A percentile compares a stretch with the other conserved stretches of the same genome.
These are phyloP conservation scores for Bostrychus sinensis DNA, from an alignment of 2,113 vertebrate genomes.

Conservation along the genomic window DNA sequence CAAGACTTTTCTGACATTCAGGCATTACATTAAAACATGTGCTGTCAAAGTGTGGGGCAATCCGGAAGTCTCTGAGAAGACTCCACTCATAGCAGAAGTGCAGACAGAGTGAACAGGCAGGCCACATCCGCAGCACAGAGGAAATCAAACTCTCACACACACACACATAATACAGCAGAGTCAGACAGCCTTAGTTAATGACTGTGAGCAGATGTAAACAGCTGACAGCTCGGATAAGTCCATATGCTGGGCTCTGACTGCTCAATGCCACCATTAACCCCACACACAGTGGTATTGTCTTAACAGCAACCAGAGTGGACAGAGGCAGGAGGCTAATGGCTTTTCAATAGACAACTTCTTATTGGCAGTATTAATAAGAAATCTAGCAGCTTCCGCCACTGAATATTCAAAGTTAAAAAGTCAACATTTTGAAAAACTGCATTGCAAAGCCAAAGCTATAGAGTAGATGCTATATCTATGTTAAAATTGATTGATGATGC, in stretches of 20 bases:
- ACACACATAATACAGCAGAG: neutral
- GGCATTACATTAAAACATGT: neutral
- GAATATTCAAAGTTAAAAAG: too few species aligned
- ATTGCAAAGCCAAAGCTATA: too few species aligned
- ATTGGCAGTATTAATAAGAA: neutral
- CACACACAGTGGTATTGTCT: conserved; percentile 6
- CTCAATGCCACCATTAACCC: neutral
- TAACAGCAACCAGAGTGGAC: neutral
- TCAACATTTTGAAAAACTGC: too few species aligned
- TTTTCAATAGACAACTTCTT: conserved; percentile 4
- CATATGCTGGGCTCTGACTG: conserved; percentile 26
- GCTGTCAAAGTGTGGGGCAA: conserved; percentile 19
- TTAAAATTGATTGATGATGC: too few species aligned
- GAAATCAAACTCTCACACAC: conserved; percentile 42
- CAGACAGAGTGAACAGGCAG: conserved; percentile 33
- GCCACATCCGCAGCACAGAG: conserved; percentile 70
- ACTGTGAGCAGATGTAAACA: conserved; percentile 61
- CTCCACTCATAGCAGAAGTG: conserved; percentile 62
- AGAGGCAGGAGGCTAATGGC: neutral
- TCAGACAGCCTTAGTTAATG: conserved; percentile 27
- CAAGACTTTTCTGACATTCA: conserved; percentile 1
- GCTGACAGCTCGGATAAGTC: conserved; percentile 14
- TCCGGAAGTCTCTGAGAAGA: neutral
- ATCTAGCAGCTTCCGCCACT: neutral
- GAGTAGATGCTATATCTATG: too few species aligned